These are phyloP conservation scores for Labeo calbasu DNA, from an alignment of 2,797 vertebrate species.

Conservation along the genomic window DNA sequence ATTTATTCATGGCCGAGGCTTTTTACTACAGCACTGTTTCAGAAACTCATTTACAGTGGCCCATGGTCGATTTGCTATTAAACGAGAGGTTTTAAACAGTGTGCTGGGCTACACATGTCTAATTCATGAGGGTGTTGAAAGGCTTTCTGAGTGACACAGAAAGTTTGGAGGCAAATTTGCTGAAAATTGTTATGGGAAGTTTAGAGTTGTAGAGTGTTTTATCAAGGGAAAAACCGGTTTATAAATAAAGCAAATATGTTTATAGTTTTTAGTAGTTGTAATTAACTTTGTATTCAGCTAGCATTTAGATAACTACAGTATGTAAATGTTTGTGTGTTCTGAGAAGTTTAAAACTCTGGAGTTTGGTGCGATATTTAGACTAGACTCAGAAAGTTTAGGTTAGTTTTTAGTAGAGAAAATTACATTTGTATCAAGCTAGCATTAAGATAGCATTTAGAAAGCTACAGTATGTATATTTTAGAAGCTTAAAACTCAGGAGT, in stretches of 20 bases:
- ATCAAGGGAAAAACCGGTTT: background rate
- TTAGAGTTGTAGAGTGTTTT: too few relatives aligned
- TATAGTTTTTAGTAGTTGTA: background rate
- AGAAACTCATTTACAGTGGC: slow-evolving; percentile 42
- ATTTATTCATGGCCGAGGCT: slow-evolving; percentile 68
- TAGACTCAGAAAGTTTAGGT: background rate
- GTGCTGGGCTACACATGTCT: slow-evolving; percentile 70
- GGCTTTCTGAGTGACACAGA: slow-evolving; percentile 6
- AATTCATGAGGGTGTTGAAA: slow-evolving; percentile 65
- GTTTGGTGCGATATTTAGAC: background rate
- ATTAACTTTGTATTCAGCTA: background rate
- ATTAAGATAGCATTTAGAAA: background rate
- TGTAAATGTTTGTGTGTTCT: slow-evolving; percentile 17
- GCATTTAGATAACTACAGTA: background rate
- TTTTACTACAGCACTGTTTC: slow-evolving; percentile 56
- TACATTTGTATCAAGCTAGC: background rate
- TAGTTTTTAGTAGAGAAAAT: background rate
- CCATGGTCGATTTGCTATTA: slow-evolving; percentile 52
- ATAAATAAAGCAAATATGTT: background rate
- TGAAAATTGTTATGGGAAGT: background rate
- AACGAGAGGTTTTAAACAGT: slow-evolving; percentile 61
- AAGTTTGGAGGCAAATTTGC: background rate
- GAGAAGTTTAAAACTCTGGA: background rate
- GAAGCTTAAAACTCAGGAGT: background rate
- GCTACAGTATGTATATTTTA: slow-evolving; percentile 5